A percentile compares a stretch with the other conserved stretches of the same genome.
Evolutionary conservation across 2,797 vertebrate species (phyloP).

Genomic region (Malacoraja senta): DNA sequence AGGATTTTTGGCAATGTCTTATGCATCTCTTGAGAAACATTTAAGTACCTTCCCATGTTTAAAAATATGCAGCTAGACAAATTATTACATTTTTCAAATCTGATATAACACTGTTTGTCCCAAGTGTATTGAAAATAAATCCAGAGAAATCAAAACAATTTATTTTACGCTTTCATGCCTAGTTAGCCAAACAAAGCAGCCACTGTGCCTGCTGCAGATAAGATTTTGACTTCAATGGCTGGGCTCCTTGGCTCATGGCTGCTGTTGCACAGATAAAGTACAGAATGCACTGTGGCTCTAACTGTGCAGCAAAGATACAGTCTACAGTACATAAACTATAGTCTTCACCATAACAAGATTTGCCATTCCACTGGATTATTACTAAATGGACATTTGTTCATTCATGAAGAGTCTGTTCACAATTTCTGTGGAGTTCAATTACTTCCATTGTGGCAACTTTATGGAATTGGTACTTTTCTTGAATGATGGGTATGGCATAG

Average conservation of each 20-base stretch:
- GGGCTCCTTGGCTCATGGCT: neutral
- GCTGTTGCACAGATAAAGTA: slow-evolving; percentile 13
- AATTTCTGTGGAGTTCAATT: neutral
- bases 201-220: slow-evolving; percentile 36
- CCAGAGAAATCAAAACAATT: slow-evolving; percentile 28
- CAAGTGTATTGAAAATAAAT: slow-evolving; percentile 29
- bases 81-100: slow-evolving; percentile 38
- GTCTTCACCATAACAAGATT: neutral
- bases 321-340: neutral
- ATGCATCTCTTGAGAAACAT: slow-evolving; percentile 32
- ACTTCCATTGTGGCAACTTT: neutral
- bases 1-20: slow-evolving; percentile 29
- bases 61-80: slow-evolving; percentile 37
- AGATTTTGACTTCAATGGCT: slow-evolving; percentile 18
- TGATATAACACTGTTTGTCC: slow-evolving; percentile 32
- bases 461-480: neutral
- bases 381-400: neutral
- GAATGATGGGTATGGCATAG: neutral
- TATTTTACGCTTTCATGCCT: slow-evolving; percentile 38
- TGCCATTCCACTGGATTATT: neutral
- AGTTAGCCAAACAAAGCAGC: slow-evolving; percentile 35
- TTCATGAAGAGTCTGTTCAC: neutral
- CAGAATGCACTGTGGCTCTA: slow-evolving; percentile 14
- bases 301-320: slow-evolving; percentile 24
- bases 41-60: slow-evolving; percentile 37